Evolutionary conservation across 2,113 vertebrate species (phyloP), one percentile per base, ranked within the genome.

Genomic region (Chloebia gouldiae): DNA sequence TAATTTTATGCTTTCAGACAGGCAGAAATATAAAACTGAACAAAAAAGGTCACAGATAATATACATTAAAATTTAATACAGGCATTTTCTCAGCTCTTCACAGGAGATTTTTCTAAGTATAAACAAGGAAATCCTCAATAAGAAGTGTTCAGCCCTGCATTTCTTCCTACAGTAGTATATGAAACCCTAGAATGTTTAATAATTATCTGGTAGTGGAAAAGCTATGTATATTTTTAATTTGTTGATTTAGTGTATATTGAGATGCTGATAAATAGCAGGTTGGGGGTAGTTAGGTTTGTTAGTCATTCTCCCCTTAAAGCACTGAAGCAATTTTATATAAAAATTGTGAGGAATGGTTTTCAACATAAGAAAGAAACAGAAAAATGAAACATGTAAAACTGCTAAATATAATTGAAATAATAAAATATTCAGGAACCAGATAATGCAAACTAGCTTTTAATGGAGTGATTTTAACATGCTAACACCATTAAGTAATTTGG

Each of bases 21-120:
- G 61, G 35, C 44, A 93, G 45, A 94, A 90, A 42, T 87, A 75
- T 10, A 91, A 78, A 85, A 88, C 22, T n/a, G 35, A 86, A 16
- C 7, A 61, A 92, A 92, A 91, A 95, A 72, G 12, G 49, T 88
- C 49, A 69, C 28, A 47, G 33, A 85, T 60, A 85, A 72, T 54
- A 70, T 53, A 81, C 18, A 82, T 82, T 90, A 92, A 90, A 80
- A 88, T 82, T 92, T 94, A 92, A 85, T 64, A 54, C 10, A 59
- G 11, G 2, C 16, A 35, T 88, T 93, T 90, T 79, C 19, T 35
- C 21, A 51, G 24, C 15, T 69, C 10, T 80, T 90, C 49, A 51
- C 2, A 6, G 17, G 17, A 9, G 28, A 64, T 3, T 63, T 83
- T 50, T 66, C 21, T 44, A 64, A 60, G 27, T 35, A 69, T 50